Evolutionary conservation across 2,888 invertebrate species (phyloP).

Genomic region (Cheilosia soror): DNA sequence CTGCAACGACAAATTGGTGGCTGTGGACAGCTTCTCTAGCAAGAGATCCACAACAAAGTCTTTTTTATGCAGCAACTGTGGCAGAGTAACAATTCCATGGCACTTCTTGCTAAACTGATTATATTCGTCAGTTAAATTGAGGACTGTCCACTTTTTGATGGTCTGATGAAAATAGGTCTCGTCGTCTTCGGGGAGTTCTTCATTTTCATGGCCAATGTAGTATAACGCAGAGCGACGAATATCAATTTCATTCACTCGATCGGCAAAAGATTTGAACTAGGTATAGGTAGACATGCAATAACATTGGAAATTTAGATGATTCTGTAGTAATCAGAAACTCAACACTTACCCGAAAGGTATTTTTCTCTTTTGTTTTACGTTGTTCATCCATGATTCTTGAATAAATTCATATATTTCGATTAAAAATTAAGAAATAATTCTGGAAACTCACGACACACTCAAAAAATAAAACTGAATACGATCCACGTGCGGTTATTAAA

Average conservation of each 20-base stretch:
- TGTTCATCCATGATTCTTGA: constrained; percentile 63
- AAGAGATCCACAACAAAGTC: constrained; percentile 90
- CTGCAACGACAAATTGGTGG: constrained; percentile 90
- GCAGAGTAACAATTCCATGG: constrained; percentile 88
- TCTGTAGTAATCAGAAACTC: background rate
- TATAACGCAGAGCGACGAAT: constrained; percentile 92
- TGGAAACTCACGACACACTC: constrained; percentile 22
- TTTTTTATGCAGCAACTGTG: constrained; percentile 92
- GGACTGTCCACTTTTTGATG: constrained; percentile 93
- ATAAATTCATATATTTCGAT: constrained; percentile 52
- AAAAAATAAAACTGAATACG: constrained; percentile 21
- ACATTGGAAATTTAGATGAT: background rate
- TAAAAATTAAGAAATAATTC: constrained; percentile 12
- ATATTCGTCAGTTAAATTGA: constrained; percentile 94
- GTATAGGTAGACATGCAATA: constrained; percentile 78
- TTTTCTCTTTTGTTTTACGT: constrained; percentile 88
- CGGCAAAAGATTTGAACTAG: constrained; percentile 94
- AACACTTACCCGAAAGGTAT: constrained; percentile 89
- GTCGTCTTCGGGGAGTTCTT: constrained; percentile 87
- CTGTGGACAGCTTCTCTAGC: constrained; percentile 89
- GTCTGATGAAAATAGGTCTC: constrained; percentile 93
- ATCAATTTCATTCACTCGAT: constrained; percentile 93
- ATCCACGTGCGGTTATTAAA: constrained; percentile 58
- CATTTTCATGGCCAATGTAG: constrained; percentile 91
- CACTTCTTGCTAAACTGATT: constrained; percentile 90